These are phyloP conservation scores for Xylocopa sonorina DNA, from an alignment of 1,140 invertebrate species.

Conservation along the genomic window DNA sequence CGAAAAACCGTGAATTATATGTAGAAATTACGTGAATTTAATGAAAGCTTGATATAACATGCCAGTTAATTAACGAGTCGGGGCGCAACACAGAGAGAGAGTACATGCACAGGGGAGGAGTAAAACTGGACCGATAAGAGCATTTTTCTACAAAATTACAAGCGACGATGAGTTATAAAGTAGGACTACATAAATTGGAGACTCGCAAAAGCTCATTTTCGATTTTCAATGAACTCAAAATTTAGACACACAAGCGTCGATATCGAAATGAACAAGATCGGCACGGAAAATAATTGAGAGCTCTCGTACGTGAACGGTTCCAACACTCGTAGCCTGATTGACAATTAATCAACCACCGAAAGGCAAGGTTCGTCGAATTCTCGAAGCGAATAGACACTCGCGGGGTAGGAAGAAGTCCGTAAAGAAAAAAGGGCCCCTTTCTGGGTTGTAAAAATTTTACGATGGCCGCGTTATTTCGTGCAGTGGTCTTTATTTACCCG, in stretches of 20 bases:
- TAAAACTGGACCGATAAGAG: too few relatives aligned
- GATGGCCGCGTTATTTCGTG: constrained; percentile 60
- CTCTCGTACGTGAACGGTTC: too few relatives aligned
- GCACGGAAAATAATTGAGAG: too few relatives aligned
- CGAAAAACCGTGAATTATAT: constrained; percentile 9
- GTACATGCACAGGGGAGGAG: too few relatives aligned
- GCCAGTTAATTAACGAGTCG: constrained; percentile 10
- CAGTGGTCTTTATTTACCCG: constrained; percentile 63
- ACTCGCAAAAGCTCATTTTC: background rate
- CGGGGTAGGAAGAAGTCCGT: constrained; percentile 15
- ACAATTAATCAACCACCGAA: too few relatives aligned
- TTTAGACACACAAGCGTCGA: background rate
- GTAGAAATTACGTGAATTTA: constrained; percentile 23
- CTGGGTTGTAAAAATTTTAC: constrained; percentile 61
- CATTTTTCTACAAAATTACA: too few relatives aligned
- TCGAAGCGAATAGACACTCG: too few relatives aligned
- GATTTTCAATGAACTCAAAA: background rate
- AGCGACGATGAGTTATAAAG: too few relatives aligned
- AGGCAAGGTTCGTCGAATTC: too few relatives aligned
- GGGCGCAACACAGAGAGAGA: background rate
- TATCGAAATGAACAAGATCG: background rate
- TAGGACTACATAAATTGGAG: too few relatives aligned
- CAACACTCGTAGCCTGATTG: too few relatives aligned
- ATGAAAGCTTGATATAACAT: background rate
- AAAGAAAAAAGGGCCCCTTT: constrained; percentile 34